Percentiles rank a stretch among this genome's conserved stretches.
These are phyloP conservation scores for Hetaerina americana DNA, from an alignment of 1,140 invertebrate genomes.

Conservation along the genomic window DNA sequence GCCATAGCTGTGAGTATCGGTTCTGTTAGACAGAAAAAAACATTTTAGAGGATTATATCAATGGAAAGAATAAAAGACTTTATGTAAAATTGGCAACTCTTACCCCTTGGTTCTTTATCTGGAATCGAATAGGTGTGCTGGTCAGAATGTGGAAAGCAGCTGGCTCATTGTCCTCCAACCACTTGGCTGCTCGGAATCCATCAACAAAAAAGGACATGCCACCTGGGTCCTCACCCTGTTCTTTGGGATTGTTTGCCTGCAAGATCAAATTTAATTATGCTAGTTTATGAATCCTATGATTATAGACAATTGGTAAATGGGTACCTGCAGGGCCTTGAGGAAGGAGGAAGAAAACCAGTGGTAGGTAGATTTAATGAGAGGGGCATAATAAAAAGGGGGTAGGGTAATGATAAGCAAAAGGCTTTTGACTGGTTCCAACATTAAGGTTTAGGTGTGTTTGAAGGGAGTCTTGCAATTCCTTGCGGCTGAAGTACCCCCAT, in stretches of 20 bases:
- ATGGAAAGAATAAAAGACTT: neutral
- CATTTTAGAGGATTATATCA: neutral
- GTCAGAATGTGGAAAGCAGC: slow-evolving; percentile 27
- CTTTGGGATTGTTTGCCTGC: slow-evolving; percentile 19
- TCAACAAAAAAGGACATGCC: slow-evolving; percentile 29
- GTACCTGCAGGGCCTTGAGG: no score
- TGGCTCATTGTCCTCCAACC: slow-evolving; percentile 26
- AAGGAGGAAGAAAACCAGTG: no score
- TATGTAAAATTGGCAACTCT: neutral
- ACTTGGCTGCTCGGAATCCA: slow-evolving; percentile 25
- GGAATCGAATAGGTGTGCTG: slow-evolving; percentile 24
- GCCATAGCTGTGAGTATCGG: slow-evolving; percentile 25
- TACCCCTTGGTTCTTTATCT: slow-evolving; percentile 20
- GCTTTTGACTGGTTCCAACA: no score
- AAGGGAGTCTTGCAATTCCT: no score
- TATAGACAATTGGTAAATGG: no score
- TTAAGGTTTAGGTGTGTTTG: no score
- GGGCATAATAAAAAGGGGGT: no score
- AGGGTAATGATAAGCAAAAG: no score
- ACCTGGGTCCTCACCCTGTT: slow-evolving; percentile 17
- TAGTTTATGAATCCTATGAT: no score
- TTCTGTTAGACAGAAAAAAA: slow-evolving; percentile 15
- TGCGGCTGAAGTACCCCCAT: no score
- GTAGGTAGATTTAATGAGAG: no score
- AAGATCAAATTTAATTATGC: neutral